Percentiles rank a stretch among this genome's conserved stretches.
Conservation (phyloP, 2,797 vertebrate species). For the Hydrocynus forskahlii region DNA sequence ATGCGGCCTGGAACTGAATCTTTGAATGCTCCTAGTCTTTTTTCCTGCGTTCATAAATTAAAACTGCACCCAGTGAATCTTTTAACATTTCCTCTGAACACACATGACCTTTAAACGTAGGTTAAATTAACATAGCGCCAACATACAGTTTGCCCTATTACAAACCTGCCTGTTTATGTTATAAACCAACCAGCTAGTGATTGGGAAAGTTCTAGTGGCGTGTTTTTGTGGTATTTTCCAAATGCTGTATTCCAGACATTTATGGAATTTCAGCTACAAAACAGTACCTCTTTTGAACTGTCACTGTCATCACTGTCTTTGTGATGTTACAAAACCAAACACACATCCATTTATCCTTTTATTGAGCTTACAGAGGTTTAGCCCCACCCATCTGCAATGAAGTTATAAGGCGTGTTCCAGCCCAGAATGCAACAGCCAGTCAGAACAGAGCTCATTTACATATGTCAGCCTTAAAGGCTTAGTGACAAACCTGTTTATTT, state of each 20-base stretch:
- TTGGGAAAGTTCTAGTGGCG: background rate
- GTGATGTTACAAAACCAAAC: no score
- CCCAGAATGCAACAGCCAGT: no score
- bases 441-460: no score
- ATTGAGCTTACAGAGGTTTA: no score
- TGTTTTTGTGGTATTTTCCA: background rate
- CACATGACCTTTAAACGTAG: conserved; percentile 27
- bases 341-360: no score
- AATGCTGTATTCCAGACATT: background rate
- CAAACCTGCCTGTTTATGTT: background rate
- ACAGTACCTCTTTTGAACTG: no score
- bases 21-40: background rate
- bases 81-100: conserved; percentile 35
- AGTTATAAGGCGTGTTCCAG: no score
- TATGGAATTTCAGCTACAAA: no score
- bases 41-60: conserved; percentile 11
- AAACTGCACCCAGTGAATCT: background rate
- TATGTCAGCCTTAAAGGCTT: no score
- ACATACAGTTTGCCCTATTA: background rate
- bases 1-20: background rate
- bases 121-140: conserved; percentile 25
- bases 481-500: no score
- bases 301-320: no score
- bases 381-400: no score
- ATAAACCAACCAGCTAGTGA: background rate